Base-by-base conservation (phyloP, 2,113 vertebrate species). In the Theristicus caerulescens region DNA sequence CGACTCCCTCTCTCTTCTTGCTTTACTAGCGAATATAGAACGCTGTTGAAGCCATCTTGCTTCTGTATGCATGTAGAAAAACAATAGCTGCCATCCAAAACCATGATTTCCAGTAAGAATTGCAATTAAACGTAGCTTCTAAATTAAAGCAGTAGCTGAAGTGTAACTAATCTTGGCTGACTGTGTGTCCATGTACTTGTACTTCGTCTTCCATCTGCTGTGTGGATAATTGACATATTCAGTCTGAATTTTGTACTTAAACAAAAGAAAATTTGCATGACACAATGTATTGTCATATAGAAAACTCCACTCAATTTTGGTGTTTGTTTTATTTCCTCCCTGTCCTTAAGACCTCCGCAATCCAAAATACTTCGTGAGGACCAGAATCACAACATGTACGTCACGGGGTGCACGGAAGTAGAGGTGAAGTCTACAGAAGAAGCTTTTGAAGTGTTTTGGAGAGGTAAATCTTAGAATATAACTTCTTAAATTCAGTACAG, bases 341-440 rank as follows among this genome's bases (percentile, higher is more conserved):
- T 26, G 7, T 57, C 40, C 51, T 78, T 5, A 84, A 99, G 99
- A 98, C 98, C 98, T 18, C 99, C 99, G 18, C 99, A 99, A 26
- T 99, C 99, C 80, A 99, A 99, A 97, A 97, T 98, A 54, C 98
- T 99, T 8, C 98, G 99, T 14, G 99, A 99, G 96, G 99, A 99
- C 95, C 99, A 99, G 97, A 99, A 99, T 93, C 99, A 99, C 94
- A 99, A 99, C 94, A 99, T 99, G 99, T 99, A 99, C 22, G 99
- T 99, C 46, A 98, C 98, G 2, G 99, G 99, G 21, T 99, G 99
- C 97, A 99, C 99, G 1, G 99, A 99, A 62, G 98, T 99, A 2
- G 99, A 99, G 95, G 99, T 99, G 32, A 99, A 99, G 94, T 99
- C 99, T 13, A 99, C 99, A 1, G 99, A 99, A 64, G 99, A 98